Base-by-base conservation (phyloP, 2,113 vertebrate genomes). In the Genyomyrus donnyi region DNA sequence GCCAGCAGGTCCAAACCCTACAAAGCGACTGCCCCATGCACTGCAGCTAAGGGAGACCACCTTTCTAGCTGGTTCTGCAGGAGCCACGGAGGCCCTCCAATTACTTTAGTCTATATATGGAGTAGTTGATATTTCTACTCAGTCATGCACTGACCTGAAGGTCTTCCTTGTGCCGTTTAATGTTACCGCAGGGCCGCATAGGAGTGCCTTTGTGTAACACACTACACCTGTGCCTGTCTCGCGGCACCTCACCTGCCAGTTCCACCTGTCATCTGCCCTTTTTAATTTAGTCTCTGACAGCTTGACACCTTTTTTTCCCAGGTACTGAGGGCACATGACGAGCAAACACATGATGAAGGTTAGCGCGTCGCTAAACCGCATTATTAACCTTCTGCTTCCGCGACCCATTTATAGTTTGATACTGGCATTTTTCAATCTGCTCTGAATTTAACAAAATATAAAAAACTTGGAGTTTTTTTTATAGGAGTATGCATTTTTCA, bases 171-270 rank as follows among this genome's bases (percentile, higher is more conserved):
- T 4, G 3, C 7, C 1, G 9, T 85, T 24, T 87, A 27, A 48
- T 42, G 48, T 52, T 49, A 27, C 45, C 3, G 9, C 31, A 35
- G 21, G 31, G 83, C 31, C 19, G 19, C 48, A 21, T 46, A 17
- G 85, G n/a, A 87, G 17, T 1, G 3, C 83, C 15, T 9, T 27
- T 92, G 93, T 93, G 92, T 91, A 93, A 91, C 93, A 91, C 91
- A 91, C 89, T 90, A 89, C 88, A 93, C 93, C 93, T 94, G 93
- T 93, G 94, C 46, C 92, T 91, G 91, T 93, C 93, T 93, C 91
- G 89, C 93, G 94, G 94, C 93, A 94, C 94, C 93, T 95, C 93
- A 95, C 91, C 93, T 94, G 93, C 91, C 93, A 95, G 91, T 90
- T 94, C 89, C 91, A 91, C 90, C 9, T 15, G 93, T 92, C 91